Conservation (phyloP, 2,797 vertebrate species). For the Salarias fasciatus region DNA sequence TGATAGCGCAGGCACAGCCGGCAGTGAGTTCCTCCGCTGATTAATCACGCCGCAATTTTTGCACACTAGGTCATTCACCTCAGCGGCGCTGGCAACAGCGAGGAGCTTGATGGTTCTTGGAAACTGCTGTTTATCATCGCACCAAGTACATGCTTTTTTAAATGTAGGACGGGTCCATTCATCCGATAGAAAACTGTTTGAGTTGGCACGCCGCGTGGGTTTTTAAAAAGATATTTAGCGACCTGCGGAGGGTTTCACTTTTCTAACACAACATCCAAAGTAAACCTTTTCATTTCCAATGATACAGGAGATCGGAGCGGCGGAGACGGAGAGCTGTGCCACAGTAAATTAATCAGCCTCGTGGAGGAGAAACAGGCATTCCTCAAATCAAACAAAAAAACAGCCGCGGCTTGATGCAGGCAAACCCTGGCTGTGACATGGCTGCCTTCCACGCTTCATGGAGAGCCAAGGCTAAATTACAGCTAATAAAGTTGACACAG, state of each 20-base stretch:
- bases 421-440: conserved; percentile 73
- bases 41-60: conserved; percentile 73
- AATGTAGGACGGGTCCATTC: conserved; percentile 75
- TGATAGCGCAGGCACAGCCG: conserved; percentile 49
- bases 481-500: conserved; percentile 62
- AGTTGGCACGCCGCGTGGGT: conserved; percentile 64
- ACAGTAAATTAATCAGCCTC: conserved; percentile 72
- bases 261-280: conserved; percentile 77
- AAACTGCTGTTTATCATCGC: conserved; percentile 75
- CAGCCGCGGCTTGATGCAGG: conserved; percentile 64
- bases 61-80: conserved; percentile 70
- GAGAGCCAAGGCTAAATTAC: conserved; percentile 68
- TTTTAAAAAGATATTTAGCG: conserved; percentile 76
- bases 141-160: conserved; percentile 58
- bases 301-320: conserved; percentile 65
- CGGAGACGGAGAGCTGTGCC: conserved; percentile 60
- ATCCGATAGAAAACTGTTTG: conserved; percentile 77
- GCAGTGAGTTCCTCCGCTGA: conserved; percentile 57
- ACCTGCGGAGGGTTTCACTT: conserved; percentile 73
- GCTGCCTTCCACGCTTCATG: conserved; percentile 63
- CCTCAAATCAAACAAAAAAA: conserved; percentile 73
- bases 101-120: conserved; percentile 67
- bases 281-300: conserved; percentile 79
- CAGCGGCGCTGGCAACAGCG: conserved; percentile 64
- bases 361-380: conserved; percentile 69